Evolutionary conservation across 1,140 invertebrate genomes (phyloP), one percentile per base, ranked within the genome.

Genomic region (Drosophila pandora): DNA sequence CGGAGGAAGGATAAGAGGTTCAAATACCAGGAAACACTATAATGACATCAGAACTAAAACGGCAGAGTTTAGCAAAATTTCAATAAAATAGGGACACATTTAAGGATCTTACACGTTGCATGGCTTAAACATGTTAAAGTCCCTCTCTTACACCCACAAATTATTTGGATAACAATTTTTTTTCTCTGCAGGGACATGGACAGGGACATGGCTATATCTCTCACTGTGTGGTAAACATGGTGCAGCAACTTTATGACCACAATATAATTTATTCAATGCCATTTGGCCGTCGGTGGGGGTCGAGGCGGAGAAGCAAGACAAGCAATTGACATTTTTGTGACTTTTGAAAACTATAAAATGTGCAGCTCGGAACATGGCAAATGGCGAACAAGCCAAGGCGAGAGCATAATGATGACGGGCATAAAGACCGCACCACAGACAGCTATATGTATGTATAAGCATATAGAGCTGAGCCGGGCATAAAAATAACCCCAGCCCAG

Each of bases 321-420:
- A 79, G 72, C 79, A 83, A 88, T 88, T 79, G 83, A 88, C 83
- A 87, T 89, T 88, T 88, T 88, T 88, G 84, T 76, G 84, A 88
- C 83, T 88, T 88, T 88, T 88, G 59, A 88, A 88, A 88, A 88
- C 83, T 88, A 88, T 88, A 88, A 88, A 88, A 88, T 88, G 83
- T 88, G 83, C 83, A 88, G 68, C 75, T 58, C 55, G 43, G 64
- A 68, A 71, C 57, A 69, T 47, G 76, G 67, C 43, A 41, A 39
- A 57, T 48, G 49, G 76, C 76, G 53, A 65, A 45, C 61, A 48
- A 49, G 50, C 62, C 64, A 57, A 74, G 60, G 57, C 57, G 60
- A 71, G 69, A 50, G 62, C 64, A 76, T 79, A 84, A 84, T 80
- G 76, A 80, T 84, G 72, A 79, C 76, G 62, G 67, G 58, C 73